Percentiles rank a stretch among this genome's conserved stretches.
Evolutionary conservation across 2,797 vertebrate genomes (phyloP).

Genomic region (Crotalus adamanteus): DNA sequence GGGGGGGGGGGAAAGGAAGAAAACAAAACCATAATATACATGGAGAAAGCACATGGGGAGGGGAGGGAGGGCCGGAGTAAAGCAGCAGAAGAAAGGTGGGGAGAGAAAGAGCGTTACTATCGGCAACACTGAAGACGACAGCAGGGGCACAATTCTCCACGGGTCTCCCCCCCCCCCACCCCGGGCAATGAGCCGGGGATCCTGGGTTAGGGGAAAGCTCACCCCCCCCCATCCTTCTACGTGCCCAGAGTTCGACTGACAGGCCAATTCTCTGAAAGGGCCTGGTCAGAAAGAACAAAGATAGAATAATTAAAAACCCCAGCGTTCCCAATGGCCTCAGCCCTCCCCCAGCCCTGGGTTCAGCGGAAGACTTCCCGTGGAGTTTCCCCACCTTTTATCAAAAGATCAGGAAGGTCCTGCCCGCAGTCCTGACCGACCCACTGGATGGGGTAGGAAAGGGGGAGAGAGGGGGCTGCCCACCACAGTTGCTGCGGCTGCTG

Average conservation of each 20-base stretch:
- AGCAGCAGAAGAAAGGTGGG: slow-evolving; percentile 49
- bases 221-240: rapidly evolving
- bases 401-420: not conserved
- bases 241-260: not conserved
- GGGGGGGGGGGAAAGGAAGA: not conserved
- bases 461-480: not conserved
- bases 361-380: not conserved
- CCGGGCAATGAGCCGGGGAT: not conserved
- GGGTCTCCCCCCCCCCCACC: rapidly evolving
- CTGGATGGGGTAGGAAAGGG: not conserved
- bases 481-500: not conserved
- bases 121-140: slow-evolving; percentile 33
- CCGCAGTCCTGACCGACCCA: not conserved
- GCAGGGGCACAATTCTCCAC: not conserved
- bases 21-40: slow-evolving; percentile 61
- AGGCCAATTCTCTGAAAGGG: not conserved
- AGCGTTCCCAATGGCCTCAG: too few relatives aligned
- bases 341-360: not conserved
- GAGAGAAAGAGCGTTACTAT: slow-evolving; percentile 50
- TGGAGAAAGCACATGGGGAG: slow-evolving; percentile 31
- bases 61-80: slow-evolving; percentile 47
- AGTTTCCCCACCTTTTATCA: not conserved
- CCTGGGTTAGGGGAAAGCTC: not conserved
- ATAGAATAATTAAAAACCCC: not conserved
- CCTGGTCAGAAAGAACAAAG: not conserved